Evolutionary conservation across 2,113 vertebrate species (phyloP), one percentile per base, ranked within the genome.

Genomic region (Catharus minimus): DNA sequence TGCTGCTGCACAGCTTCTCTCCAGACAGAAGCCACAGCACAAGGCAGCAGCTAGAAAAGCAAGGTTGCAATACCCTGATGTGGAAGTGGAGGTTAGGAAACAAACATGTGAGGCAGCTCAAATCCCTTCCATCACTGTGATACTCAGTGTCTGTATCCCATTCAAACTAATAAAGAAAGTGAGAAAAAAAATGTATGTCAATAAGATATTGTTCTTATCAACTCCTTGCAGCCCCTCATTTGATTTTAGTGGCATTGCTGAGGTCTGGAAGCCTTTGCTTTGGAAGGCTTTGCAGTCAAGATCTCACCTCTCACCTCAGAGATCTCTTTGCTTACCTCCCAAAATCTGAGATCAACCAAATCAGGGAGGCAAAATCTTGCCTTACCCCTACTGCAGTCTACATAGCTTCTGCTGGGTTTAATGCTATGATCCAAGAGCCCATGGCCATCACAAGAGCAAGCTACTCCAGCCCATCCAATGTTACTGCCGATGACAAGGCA

Each of bases 141-240:
- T 17, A 6, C 19, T 57, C 55, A 47, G 30, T 13, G 10, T 28
- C 56, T 52, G 11, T 23, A 78, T 16, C 5, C 0, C 0, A 78
- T 9, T 61, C 27, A 78, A 84, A 73, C 36, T 72, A 55, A 58
- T 30, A 71, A 81, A 61, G 24, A 27, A 57, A 6, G 10, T 8
- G 5, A 47, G 13, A 32, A 6, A 13, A 72, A 82, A 76, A 53
- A 77, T 7, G 3, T 8, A 6, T 3, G 7, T 20, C 47, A 74
- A 3, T 16, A 66, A 72, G 15, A 33, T 38, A 32, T 2, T 49
- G 24, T 20, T 88, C 47, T 49, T 46, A 33, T 19, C 10, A 88
- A 23, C 46, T 53, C 23, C 47, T 66, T 49, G 8, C 39, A 94
- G 38, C 10, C 19, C 23, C 8, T 57, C 23, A 55, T 38, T 43